phyloP scores from a whole-genome alignment of 2,797 vertebrate species.

The Oreochromis grahami region DNA sequence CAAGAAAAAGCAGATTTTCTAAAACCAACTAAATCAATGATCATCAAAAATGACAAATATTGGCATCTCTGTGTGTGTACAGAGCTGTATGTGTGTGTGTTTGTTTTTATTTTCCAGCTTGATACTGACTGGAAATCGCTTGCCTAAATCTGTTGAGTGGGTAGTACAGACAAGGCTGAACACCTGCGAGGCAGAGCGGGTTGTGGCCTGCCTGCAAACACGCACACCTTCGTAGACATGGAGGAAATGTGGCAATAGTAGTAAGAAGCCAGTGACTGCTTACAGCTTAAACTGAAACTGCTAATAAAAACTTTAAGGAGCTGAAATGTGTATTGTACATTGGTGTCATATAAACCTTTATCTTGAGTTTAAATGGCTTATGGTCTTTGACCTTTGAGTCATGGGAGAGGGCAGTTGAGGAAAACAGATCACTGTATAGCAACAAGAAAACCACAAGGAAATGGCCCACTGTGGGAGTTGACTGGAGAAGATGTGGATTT shows the following conservation, averaged over 20 bases:
- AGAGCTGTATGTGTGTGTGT: background rate
- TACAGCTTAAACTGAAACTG: background rate
- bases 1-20: background rate
- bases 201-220: slow-evolving; percentile 40
- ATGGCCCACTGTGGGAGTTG: background rate
- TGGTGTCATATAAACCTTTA: background rate
- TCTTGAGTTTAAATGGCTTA: background rate
- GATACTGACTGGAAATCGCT: slow-evolving; percentile 34
- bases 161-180: slow-evolving; percentile 32
- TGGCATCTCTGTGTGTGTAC: background rate
- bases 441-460: slow-evolving; percentile 36
- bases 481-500: background rate
- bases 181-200: slow-evolving; percentile 24
- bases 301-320: background rate
- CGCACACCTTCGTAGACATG: background rate
- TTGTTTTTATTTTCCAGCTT: background rate
- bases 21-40: background rate
- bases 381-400: slow-evolving; percentile 30
- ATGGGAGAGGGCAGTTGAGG: slow-evolving; percentile 1
- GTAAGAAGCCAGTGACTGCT: background rate
- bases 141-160: slow-evolving; percentile 38
- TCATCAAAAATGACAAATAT: background rate
- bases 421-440: slow-evolving; percentile 14
- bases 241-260: background rate
- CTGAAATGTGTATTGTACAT: background rate